Conservation (phyloP, 1,140 invertebrate species). For the Procambarus virginalis region DNA sequence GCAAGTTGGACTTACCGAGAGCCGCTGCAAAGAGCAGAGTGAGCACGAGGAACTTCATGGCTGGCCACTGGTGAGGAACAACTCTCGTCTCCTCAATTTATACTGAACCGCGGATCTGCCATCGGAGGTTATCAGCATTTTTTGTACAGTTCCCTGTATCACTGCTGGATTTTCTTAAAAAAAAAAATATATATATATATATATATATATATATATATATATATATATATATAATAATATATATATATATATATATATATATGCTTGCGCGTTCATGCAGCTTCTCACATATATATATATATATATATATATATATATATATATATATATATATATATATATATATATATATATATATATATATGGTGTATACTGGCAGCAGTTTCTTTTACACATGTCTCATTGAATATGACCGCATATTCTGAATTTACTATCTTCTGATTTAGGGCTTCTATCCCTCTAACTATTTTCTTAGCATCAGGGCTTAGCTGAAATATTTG, state of each 20-base stretch:
- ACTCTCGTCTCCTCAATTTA: not conserved
- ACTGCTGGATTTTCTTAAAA: not conserved
- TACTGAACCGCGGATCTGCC: not conserved
- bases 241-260: slow-evolving; percentile 29
- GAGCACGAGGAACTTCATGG: slow-evolving; percentile 32
- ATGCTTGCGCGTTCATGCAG: not conserved
- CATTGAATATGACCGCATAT: too few species aligned
- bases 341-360: too few species aligned
- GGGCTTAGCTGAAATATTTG: too few species aligned
- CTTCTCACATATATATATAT: slow-evolving; percentile 14
- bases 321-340: slow-evolving; percentile 2
- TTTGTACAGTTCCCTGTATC: too few species aligned
- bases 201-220: slow-evolving; percentile 18
- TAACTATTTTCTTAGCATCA: too few species aligned
- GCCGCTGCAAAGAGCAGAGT: not conserved
- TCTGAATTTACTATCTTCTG: too few species aligned
- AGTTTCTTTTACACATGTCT: too few species aligned
- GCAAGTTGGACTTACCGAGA: not conserved
- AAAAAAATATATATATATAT: slow-evolving; percentile 1
- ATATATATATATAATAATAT: slow-evolving; percentile 5
- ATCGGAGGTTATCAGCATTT: too few species aligned
- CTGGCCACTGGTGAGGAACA: slow-evolving; percentile 6
- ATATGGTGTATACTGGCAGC: too few species aligned
- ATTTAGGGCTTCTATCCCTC: too few species aligned
- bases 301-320: slow-evolving; percentile 40